phyloP scores from a whole-genome alignment of 2,113 vertebrate species.

The Raja brachyura region DNA sequence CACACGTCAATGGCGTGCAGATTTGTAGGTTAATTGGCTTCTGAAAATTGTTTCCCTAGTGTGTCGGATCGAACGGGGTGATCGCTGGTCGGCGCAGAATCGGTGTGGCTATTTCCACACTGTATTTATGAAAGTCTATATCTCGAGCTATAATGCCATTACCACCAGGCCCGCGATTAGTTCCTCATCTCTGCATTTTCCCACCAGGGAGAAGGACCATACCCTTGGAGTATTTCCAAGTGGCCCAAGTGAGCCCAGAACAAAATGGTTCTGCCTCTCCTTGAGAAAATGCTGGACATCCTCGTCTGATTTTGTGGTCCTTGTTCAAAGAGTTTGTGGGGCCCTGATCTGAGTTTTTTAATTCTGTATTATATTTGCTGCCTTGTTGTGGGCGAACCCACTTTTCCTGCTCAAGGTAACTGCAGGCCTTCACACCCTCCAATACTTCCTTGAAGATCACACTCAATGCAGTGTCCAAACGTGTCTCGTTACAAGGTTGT shows the following conservation, averaged over 20 bases:
- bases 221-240: not conserved
- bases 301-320: not conserved
- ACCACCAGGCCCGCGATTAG: not conserved
- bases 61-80: too few relatives aligned
- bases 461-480: not conserved
- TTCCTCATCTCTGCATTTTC: not conserved
- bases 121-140: too few relatives aligned
- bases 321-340: not conserved
- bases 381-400: not conserved
- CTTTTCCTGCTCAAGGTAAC: not conserved
- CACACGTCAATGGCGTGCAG: too few relatives aligned
- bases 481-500: not conserved
- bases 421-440: not conserved
- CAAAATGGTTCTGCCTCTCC: not conserved
- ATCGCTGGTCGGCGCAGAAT: too few relatives aligned
- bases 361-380: not conserved
- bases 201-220: not conserved
- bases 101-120: too few relatives aligned
- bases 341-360: not conserved
- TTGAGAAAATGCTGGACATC: not conserved
- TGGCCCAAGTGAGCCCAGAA: not conserved
- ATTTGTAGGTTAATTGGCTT: too few relatives aligned
- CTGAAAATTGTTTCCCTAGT: too few relatives aligned
- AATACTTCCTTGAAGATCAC: not conserved
- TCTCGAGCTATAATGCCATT: not conserved